Evolutionary conservation across 1,140 invertebrate species (phyloP).

Genomic region (Conus ventricosus): DNA sequence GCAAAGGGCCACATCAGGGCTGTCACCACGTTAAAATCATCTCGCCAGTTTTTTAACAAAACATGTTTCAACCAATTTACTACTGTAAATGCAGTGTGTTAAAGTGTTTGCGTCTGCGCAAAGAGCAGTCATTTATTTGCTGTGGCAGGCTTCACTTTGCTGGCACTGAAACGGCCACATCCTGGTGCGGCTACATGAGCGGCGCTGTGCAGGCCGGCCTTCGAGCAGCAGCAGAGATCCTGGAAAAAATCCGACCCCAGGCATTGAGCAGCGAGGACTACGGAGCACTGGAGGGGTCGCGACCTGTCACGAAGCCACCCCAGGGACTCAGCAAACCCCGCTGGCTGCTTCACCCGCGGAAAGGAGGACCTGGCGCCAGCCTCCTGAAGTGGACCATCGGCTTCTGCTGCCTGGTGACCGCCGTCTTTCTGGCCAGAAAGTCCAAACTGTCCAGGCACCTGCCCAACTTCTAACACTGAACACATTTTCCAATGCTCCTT

Average conservation of each 20-base stretch:
- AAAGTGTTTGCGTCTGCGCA: too few species aligned
- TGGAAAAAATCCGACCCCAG: conserved; percentile 57
- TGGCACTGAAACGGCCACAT: conserved; percentile 74
- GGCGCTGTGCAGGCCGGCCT: conserved; percentile 75
- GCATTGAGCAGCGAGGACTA: conserved; percentile 48
- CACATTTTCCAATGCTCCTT: too few species aligned
- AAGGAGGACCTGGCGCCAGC: not conserved
- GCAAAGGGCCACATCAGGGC: too few species aligned
- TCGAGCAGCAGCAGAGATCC: conserved; percentile 70
- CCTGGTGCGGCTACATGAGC: conserved; percentile 75
- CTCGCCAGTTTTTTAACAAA: too few species aligned
- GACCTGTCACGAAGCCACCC: conserved; percentile 11
- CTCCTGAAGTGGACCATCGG: conserved; percentile 25
- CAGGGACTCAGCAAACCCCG: conserved; percentile 29
- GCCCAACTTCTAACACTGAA: not conserved
- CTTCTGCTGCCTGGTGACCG: conserved; percentile 2
- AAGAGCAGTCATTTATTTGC: too few species aligned
- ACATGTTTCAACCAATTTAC: too few species aligned
- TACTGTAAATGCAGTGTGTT: too few species aligned
- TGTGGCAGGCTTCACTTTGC: conserved; percentile 72
- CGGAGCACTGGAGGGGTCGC: conserved; percentile 19
- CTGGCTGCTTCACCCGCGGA: conserved; percentile 18
- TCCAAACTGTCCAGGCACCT: not conserved
- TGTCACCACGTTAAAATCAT: too few species aligned
- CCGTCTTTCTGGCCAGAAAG: not conserved